These are phyloP conservation scores for Trachelus iudaicus DNA, from an alignment of 2,888 invertebrate genomes.

Conservation along the genomic window DNA sequence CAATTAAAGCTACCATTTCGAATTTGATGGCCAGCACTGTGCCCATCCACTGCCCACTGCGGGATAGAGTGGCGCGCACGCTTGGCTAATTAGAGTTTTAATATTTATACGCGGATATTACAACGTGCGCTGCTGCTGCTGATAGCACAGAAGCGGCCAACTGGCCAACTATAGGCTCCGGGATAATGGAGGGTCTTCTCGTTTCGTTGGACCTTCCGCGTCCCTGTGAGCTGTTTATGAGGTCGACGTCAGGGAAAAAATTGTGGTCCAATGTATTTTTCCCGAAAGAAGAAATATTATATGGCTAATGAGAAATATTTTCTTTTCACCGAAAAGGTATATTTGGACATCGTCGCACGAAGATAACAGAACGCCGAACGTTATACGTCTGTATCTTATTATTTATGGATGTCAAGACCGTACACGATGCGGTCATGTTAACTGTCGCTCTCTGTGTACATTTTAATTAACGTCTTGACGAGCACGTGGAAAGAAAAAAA, in stretches of 20 bases:
- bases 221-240: neutral
- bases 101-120: constrained; percentile 55
- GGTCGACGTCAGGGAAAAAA: neutral
- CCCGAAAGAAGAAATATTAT: neutral
- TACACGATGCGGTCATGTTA: neutral
- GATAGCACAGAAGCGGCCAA: neutral
- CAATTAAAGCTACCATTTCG: constrained; percentile 59
- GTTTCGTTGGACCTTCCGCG: neutral
- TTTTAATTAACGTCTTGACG: constrained; percentile 5
- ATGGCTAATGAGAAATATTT: neutral
- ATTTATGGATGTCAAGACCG: neutral
- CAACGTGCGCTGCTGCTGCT: constrained; percentile 35
- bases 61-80: constrained; percentile 27
- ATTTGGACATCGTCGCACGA: neutral
- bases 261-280: neutral
- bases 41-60: constrained; percentile 8
- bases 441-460: neutral
- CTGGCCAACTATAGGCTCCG: neutral
- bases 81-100: constrained; percentile 49
- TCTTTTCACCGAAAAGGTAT: neutral
- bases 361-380: neutral
- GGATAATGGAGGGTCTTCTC: neutral
- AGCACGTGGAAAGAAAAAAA: constrained; percentile 9
- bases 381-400: neutral
- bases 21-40: constrained; percentile 42